Evolutionary conservation across 2,888 invertebrate species (phyloP), one percentile per base, ranked within the genome.

Genomic region (Eucriotettix oculatus): DNA sequence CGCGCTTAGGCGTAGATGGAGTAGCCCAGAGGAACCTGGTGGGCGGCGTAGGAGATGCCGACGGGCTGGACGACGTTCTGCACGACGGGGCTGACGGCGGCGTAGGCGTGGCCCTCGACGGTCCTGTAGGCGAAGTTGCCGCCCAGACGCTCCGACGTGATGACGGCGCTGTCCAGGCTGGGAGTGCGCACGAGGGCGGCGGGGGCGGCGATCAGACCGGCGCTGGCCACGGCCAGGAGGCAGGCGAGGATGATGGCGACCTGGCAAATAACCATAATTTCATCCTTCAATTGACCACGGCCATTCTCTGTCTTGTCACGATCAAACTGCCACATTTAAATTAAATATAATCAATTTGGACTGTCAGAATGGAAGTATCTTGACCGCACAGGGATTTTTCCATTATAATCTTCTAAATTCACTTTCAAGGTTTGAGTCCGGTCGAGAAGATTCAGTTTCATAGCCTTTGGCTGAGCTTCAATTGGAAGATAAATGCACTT

Each of bases 71-170:
- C 67, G 16, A 72, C 70, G 63, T 71, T 68, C 63, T 69, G 68
- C 60, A 76, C 69, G 54, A 75, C 68, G 60, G 77, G 76, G 64
- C 70, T 67, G 65, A 75, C 67, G 42, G 74, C 71, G 60, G 75
- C 71, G 68, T 78, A 78, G 17, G 77, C 78, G 66, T 78, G 78
- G 62, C 74, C 75, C 69, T 79, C 78, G 56, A 75, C 71, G 54
- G 76, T 74, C 66, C 75, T 76, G 71, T 79, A 79, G 52, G 78
- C 78, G 69, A 79, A 79, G 71, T 77, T 79, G 60, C 78, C 77
- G 59, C 78, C 78, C 60, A 78, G 66, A 42, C 76, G 71, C 65
- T 77, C 75, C 44, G 75, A 75, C 68, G 75, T 74, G 68, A 79
- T 75, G 66, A 78, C 71, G 63, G 78, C 77, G 57, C 75, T 75